Percentiles rank a stretch among this genome's conserved stretches.
Conservation (phyloP, 2,797 vertebrate genomes). For the Falco biarmicus region DNA sequence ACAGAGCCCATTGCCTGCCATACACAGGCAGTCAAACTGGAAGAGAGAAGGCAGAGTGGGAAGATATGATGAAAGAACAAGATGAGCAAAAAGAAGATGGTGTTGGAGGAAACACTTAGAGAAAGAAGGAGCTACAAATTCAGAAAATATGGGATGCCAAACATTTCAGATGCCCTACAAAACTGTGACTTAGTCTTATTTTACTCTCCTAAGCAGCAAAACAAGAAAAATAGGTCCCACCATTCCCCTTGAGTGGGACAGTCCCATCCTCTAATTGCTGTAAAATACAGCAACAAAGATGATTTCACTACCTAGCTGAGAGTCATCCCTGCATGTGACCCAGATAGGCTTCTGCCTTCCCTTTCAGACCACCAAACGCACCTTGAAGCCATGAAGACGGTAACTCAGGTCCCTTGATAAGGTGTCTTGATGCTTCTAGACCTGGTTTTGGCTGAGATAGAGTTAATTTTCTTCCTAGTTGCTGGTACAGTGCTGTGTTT, state of each 20-base stretch:
- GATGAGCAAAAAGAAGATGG: background rate
- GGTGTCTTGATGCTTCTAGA: no score
- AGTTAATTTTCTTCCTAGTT: background rate
- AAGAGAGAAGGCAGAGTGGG: background rate
- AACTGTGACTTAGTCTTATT: background rate
- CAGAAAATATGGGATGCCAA: background rate
- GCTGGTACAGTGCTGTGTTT: background rate
- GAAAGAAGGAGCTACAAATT: background rate
- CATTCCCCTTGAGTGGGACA: background rate
- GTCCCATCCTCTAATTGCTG: background rate
- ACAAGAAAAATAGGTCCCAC: background rate
- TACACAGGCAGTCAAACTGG: rapidly evolving
- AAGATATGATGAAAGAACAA: background rate
- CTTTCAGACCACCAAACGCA: background rate
- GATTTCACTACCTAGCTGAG: background rate
- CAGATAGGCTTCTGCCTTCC: background rate
- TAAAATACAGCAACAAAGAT: background rate
- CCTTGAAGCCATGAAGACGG: background rate
- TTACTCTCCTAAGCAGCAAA: background rate
- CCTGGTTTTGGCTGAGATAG: background rate
- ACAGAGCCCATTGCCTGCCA: background rate
- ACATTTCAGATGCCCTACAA: background rate
- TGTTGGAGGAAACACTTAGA: background rate
- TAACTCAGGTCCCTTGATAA: background rate
- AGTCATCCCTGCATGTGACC: rapidly evolving